Evolutionary conservation across 2,888 invertebrate species (phyloP), one percentile per base, ranked within the genome.

Genomic region (Heliothis peltigera): DNA sequence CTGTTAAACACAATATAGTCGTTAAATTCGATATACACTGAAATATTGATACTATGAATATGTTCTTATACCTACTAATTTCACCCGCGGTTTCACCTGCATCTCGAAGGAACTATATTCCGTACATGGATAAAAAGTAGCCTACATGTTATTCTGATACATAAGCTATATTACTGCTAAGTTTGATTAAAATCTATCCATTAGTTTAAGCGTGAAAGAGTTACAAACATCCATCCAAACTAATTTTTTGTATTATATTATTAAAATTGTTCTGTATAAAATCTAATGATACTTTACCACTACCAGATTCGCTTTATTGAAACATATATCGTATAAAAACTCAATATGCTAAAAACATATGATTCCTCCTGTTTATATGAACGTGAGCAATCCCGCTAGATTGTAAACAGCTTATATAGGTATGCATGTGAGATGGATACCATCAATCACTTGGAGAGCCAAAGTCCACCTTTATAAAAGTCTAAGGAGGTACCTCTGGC

Each of bases 371-470:
- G 21, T 67, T 51, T 53, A 21, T 28, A 53, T 19, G 18, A 28
- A 57, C 39, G 21, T 35, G 35, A 49, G 48, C 48, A 75, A 47
- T 75, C 63, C 57, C 28, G 8, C 10, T 25, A 7, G 57, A 63
- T 42, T 52, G 44, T 74, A 80, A 79, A 77, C 72, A 70, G 60
- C 62, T 56, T 61, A 64, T 59, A 55, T 63, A 51, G n/a, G n/a
- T n/a, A n/a, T n/a, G n/a, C 54, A 59, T 70, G 52, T 44, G 56
- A 70, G 56, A 19, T 15, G 64, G 19, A 55, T 21, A 28, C 58
- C 44, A 72, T 70, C 71, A 64, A 75, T 72, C 76, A 64, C 48
- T 59, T 22, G 15, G 19, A 48, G 64, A 63, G 4, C 42, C 28
- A 35, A 44, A 64, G 71, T 63, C 58, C 56, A 56, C 44, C 59